Evolutionary conservation across 2,113 vertebrate species (phyloP).

Genomic region (Alexandromys fortis): DNA sequence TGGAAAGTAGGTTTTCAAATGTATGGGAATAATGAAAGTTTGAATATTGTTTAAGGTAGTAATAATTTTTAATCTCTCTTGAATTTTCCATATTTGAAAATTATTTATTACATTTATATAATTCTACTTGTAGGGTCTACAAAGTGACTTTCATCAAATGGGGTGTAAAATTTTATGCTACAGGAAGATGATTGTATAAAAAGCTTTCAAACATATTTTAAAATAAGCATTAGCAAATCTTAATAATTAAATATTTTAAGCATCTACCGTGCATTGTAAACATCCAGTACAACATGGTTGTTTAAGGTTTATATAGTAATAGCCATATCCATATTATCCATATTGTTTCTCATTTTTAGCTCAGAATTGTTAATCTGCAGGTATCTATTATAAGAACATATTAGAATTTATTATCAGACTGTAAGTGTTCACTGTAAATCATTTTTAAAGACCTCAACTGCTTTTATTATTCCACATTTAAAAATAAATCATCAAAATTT

Average conservation of each 20-base stretch:
- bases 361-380: slow-evolving; percentile 54
- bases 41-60: slow-evolving; percentile 5
- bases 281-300: slow-evolving; percentile 8
- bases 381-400: slow-evolving; percentile 56
- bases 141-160: slow-evolving; percentile 25
- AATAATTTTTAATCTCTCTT: background rate
- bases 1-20: background rate
- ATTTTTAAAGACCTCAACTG: slow-evolving; percentile 40
- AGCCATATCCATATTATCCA: slow-evolving; percentile 43
- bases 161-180: background rate
- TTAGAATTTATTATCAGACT: slow-evolving; percentile 63
- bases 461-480: slow-evolving; percentile 18
- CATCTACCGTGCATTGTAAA: background rate
- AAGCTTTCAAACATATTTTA: slow-evolving; percentile 34
- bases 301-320: slow-evolving; percentile 34
- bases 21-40: background rate
- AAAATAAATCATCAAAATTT: slow-evolving; percentile 57
- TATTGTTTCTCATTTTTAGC: slow-evolving; percentile 55
- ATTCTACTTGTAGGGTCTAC: slow-evolving; percentile 29
- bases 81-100: background rate
- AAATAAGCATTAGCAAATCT: slow-evolving; percentile 6
- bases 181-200: slow-evolving; percentile 33
- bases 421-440: slow-evolving; percentile 50
- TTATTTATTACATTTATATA: slow-evolving; percentile 40
- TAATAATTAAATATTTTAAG: slow-evolving; percentile 63